phyloP scores from a whole-genome alignment of 2,888 invertebrate genomes.

The Lottia gigantea region DNA sequence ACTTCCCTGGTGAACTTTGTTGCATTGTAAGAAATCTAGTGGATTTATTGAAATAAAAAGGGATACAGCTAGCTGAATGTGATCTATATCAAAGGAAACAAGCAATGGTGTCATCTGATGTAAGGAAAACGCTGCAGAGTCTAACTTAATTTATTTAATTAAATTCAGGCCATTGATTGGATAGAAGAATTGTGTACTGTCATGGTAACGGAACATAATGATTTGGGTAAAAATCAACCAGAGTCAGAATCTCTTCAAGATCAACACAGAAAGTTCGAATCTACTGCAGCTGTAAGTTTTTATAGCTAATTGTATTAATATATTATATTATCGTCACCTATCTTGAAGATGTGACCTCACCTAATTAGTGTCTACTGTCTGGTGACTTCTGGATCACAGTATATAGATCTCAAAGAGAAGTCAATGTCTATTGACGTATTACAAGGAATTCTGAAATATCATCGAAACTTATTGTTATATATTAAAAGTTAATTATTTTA shows the following conservation, averaged over 20 bases:
- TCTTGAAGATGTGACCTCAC: background rate
- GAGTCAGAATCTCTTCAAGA: slow-evolving; percentile 82
- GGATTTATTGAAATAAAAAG: slow-evolving; percentile 81
- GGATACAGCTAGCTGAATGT: slow-evolving; percentile 78
- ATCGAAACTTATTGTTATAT: too few relatives aligned
- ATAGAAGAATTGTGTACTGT: slow-evolving; percentile 80
- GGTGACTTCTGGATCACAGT: too few relatives aligned
- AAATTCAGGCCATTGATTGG: slow-evolving; percentile 78
- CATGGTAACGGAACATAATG: slow-evolving; percentile 77
- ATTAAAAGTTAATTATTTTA: too few relatives aligned
- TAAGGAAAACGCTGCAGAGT: too few relatives aligned
- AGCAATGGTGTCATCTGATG: too few relatives aligned
- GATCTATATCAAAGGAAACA: slow-evolving; percentile 73
- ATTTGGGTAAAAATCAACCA: slow-evolving; percentile 79
- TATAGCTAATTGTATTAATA: background rate
- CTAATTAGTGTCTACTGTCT: too few relatives aligned
- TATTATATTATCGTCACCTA: too few relatives aligned
- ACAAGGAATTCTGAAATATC: too few relatives aligned
- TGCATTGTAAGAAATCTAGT: slow-evolving; percentile 79
- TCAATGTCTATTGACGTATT: too few relatives aligned
- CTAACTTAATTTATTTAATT: slow-evolving; percentile 16
- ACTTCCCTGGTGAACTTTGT: too few relatives aligned
- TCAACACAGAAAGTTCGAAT: slow-evolving; percentile 80
- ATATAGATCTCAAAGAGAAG: too few relatives aligned
- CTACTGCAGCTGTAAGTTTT: slow-evolving; percentile 78